Evolutionary conservation across 2,797 vertebrate species (phyloP).

Genomic region (Lepilemur ruficaudatus): DNA sequence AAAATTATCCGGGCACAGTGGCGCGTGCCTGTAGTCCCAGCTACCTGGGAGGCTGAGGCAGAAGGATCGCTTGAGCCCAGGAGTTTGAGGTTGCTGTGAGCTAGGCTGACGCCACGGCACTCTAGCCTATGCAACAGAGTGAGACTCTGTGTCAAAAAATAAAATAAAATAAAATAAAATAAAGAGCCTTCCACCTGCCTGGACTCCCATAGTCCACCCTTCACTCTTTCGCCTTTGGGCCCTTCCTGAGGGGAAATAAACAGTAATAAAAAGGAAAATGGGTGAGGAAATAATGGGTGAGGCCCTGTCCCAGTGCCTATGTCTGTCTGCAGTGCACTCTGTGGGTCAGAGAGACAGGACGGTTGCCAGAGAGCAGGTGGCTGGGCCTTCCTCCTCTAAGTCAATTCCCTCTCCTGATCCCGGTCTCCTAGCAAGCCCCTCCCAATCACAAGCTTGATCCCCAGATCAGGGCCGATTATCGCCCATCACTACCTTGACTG

Average conservation of each 20-base stretch:
- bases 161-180: too few relatives aligned
- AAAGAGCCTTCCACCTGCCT: neutral
- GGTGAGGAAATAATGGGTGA: neutral
- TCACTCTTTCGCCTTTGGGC: neutral
- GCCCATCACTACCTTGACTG: neutral
- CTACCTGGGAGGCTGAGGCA: too few relatives aligned
- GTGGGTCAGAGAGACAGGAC: neutral
- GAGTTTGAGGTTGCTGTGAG: too few relatives aligned
- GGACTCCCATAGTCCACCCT: neutral
- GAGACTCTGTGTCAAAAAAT: too few relatives aligned
- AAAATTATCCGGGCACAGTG: too few relatives aligned
- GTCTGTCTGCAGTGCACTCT: neutral
- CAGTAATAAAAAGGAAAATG: neutral
- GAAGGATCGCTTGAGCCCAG: too few relatives aligned
- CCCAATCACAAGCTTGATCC: neutral
- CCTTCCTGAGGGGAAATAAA: neutral
- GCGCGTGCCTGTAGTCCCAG: too few relatives aligned
- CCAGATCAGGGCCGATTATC: neutral
- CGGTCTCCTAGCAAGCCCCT: neutral
- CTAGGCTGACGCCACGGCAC: too few relatives aligned
- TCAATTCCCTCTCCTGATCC: neutral
- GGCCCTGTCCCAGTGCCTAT: neutral
- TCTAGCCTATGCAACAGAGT: too few relatives aligned
- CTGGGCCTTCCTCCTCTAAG: neutral
- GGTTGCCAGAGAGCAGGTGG: neutral